Evolutionary conservation across 2,888 invertebrate genomes (phyloP).

Genomic region (Harpalus rubripes): DNA sequence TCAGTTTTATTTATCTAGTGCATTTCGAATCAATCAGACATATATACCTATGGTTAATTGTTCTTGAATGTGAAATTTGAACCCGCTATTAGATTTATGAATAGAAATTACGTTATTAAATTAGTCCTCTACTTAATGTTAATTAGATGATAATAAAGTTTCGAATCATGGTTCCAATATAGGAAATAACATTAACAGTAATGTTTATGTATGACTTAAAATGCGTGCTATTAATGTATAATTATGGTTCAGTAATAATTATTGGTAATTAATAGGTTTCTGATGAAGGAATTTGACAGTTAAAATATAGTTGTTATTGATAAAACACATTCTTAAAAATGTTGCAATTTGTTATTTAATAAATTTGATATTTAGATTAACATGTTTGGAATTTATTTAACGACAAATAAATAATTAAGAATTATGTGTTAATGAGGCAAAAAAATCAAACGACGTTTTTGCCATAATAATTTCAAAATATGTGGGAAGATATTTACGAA

Average conservation of each 20-base stretch:
- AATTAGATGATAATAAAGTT: background rate
- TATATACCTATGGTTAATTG: too few relatives aligned
- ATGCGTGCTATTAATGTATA: background rate
- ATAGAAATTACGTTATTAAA: background rate
- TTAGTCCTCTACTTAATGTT: background rate
- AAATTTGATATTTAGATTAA: constrained; percentile 26
- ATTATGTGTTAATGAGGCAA: constrained; percentile 24
- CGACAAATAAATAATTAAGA: background rate
- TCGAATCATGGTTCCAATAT: background rate
- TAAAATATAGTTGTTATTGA: background rate
- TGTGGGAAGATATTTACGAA: too few relatives aligned
- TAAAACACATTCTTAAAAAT: background rate
- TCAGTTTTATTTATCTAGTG: too few relatives aligned
- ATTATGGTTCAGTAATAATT: background rate
- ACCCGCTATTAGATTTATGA: background rate
- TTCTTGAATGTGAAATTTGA: background rate
- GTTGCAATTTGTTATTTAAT: constrained; percentile 17
- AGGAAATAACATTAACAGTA: background rate
- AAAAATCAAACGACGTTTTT: background rate
- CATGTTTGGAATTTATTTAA: constrained; percentile 11
- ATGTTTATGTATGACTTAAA: constrained; percentile 3
- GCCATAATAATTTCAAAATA: too few relatives aligned
- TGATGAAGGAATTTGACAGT: background rate
- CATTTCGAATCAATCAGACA: too few relatives aligned
- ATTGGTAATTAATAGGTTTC: background rate